Evolutionary conservation across 2,797 vertebrate species (phyloP).

Genomic region (Limosa lapponica): DNA sequence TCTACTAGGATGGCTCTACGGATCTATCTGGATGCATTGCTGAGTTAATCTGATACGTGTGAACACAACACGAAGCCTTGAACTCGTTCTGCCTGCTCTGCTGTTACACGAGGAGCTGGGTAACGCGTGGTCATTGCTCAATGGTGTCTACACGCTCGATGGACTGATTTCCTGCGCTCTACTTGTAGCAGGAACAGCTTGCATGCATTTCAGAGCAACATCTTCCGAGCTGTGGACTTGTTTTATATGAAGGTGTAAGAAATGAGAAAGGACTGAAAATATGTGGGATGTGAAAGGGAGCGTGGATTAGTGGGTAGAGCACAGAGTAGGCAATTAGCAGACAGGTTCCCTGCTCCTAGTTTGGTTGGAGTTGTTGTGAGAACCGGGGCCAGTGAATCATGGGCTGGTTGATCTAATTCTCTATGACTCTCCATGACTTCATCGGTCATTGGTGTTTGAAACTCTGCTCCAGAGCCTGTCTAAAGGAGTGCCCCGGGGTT

Average conservation of each 20-base stretch:
- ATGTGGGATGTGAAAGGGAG: not conserved
- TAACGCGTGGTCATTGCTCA: not conserved
- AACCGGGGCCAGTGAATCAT: conserved; percentile 40
- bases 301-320: conserved; percentile 14
- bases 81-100: conserved; percentile 36
- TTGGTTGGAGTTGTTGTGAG: not conserved
- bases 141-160: not conserved
- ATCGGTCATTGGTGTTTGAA: conserved; percentile 22
- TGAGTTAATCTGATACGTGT: not conserved
- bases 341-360: not conserved
- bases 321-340: not conserved
- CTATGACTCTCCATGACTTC: conserved; percentile 53
- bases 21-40: not conserved
- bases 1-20: not conserved
- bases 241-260: not conserved
- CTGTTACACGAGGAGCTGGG: not conserved
- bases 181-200: not conserved
- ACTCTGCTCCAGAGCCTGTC: conserved; percentile 5
- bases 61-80: not conserved
- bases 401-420: conserved; percentile 29
- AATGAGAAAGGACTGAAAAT: not conserved
- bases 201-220: not conserved
- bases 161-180: not conserved
- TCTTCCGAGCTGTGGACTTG: not conserved
- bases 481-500: conserved; percentile 46